Evolutionary conservation across 2,888 invertebrate species (phyloP).

Genomic region (Bursaphelenchus okinawaensis): DNA sequence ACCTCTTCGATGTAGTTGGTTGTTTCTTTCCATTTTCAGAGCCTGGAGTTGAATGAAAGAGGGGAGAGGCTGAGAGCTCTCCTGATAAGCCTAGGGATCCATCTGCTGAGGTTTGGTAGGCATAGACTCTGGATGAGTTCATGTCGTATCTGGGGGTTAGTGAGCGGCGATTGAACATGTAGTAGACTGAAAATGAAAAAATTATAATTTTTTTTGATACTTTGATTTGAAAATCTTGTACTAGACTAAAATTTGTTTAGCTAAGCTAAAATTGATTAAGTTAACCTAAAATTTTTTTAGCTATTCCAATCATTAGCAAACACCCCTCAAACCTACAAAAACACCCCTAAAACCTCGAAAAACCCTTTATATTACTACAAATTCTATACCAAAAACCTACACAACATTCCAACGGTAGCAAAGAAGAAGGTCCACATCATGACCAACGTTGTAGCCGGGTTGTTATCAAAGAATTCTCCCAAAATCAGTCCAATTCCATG

Average conservation of each 20-base stretch:
- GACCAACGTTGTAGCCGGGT: background rate
- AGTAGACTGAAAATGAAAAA: background rate
- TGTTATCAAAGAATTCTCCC: slow-evolving; percentile 13
- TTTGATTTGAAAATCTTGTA: no score
- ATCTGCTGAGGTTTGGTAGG: background rate
- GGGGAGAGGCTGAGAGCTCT: background rate
- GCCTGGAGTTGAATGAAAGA: background rate
- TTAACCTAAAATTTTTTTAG: no score
- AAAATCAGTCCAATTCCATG: background rate
- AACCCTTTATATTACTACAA: no score
- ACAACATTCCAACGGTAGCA: background rate
- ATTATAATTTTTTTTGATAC: no score
- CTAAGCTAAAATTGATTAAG: no score
- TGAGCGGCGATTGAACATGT: background rate
- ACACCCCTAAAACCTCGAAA: no score
- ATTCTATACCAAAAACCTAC: no score
- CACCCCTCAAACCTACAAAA: no score
- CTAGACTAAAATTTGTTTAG: no score
- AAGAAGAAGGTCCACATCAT: background rate
- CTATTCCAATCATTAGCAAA: no score
- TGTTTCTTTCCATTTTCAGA: background rate
- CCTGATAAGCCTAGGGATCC: background rate
- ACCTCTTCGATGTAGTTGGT: background rate
- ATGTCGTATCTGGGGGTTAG: background rate
- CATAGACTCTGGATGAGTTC: background rate